Evolutionary conservation across 2,888 invertebrate species (phyloP), one percentile per base, ranked within the genome.

Genomic region (Diaperis boleti): DNA sequence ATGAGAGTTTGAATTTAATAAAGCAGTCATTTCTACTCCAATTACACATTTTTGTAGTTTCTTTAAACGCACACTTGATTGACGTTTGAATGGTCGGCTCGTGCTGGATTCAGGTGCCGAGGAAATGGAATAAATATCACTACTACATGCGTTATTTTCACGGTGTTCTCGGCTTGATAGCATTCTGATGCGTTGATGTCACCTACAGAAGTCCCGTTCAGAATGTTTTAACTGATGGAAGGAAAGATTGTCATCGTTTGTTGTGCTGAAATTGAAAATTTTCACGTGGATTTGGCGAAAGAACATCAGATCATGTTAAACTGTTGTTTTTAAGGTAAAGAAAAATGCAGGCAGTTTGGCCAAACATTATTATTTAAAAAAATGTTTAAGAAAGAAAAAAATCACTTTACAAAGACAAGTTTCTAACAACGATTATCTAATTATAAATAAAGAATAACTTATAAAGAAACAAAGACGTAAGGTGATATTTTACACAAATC

Each of bases 121-220:
- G 10, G 29, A 15, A 47, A 31, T 47, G 31, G 47, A 29, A 47
- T 54, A 37, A 41, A 41, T 29, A 55, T 5, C n/a, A n/a, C n/a
- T n/a, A n/a, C 6, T 33, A 10, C n/a, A 33, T 33, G 33, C 42
- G 26, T 42, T 55, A 42, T 55, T 55, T 55, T 22, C 55, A 55
- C 42, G 31, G 31, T 8, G 54, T 54, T 41, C 41, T 37, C 41
- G 49, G 13, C 22, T 15, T 41, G 55, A 41, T 55, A 41, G 31
- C 55, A 55, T 55, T 55, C 55, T 55, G 55, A 55, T 55, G 22
- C 10, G 41, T 31, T 55, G 55, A 55, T 41, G 55, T 55, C 55
- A 55, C 18, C 52, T 8, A 10, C 52, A 52, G 37, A 37, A 18
- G 18, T 26, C 14, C 42, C 55, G 29, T 26, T 42, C n/a, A 18